Percentiles rank a stretch among this genome's conserved stretches.
Conservation (phyloP, 53 echinoderm and acorn worm species). For the Echinometra lucunter region DNA sequence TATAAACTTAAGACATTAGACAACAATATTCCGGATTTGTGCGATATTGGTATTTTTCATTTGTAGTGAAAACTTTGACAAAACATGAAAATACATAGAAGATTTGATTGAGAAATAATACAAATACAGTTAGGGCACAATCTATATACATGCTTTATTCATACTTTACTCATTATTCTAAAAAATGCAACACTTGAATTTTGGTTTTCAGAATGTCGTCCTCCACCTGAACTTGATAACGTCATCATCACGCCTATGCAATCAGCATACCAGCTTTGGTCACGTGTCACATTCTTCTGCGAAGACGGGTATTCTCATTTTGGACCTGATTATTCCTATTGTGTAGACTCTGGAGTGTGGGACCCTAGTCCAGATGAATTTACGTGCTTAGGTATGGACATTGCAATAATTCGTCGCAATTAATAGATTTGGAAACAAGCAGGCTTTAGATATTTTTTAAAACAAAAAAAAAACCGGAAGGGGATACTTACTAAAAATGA, state of each 20-base stretch:
- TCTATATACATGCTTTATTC: neutral
- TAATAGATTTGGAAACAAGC: too few relatives aligned
- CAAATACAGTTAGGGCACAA: neutral
- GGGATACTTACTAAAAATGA: too few relatives aligned
- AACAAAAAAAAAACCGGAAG: too few relatives aligned
- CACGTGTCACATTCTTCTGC: conserved; percentile 33
- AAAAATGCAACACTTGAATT: neutral
- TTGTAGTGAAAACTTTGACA: too few relatives aligned
- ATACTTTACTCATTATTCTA: neutral
- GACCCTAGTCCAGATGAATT: conserved; percentile 3
- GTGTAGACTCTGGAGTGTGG: conserved; percentile 17
- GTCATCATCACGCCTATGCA: conserved; percentile 32
- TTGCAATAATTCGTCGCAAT: too few relatives aligned
- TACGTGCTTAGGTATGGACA: conserved; percentile 41
- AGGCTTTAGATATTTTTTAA: too few relatives aligned
- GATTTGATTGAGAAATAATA: neutral
- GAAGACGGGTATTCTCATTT: neutral
- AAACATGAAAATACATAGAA: too few relatives aligned
- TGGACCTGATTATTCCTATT: conserved; percentile 36
- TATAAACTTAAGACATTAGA: too few relatives aligned
- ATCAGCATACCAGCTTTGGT: conserved; percentile 33
- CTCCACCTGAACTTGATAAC: neutral
- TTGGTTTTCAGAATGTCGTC: conserved; percentile 15
- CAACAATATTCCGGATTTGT: too few relatives aligned
- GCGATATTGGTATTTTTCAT: too few relatives aligned